Conservation (phyloP, 2,113 vertebrate genomes). For the Sciurus niger region DNA sequence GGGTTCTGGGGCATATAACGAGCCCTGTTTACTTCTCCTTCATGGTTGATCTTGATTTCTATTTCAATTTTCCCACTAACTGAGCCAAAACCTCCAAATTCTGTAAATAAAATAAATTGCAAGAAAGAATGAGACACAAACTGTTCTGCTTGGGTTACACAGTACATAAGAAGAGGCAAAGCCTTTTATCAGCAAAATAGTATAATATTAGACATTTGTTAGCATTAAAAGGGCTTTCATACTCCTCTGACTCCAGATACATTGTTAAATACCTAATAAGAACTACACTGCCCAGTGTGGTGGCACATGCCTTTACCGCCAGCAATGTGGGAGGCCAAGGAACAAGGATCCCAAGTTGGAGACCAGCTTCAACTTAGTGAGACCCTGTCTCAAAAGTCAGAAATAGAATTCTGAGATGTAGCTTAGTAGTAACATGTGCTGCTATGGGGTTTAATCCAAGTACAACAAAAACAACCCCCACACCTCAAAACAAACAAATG, state of each 20-base stretch:
- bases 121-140: constrained; percentile 58
- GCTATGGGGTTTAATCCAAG: too few species aligned
- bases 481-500: too few species aligned
- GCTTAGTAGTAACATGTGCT: too few species aligned
- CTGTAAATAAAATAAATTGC: constrained; percentile 85
- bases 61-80: constrained; percentile 99
- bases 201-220: neutral
- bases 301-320: too few species aligned
- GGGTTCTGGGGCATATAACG: constrained; percentile 99
- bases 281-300: too few species aligned
- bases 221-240: neutral
- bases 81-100: constrained; percentile 99
- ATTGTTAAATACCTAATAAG: neutral
- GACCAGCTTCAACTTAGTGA: too few species aligned
- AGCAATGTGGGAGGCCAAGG: too few species aligned
- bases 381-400: too few species aligned
- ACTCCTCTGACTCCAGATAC: neutral
- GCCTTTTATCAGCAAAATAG: neutral
- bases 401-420: too few species aligned
- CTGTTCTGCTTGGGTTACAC: neutral
- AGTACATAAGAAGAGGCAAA: neutral
- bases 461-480: too few species aligned
- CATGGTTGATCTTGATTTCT: constrained; percentile 99
- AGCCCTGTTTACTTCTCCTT: constrained; percentile 98
- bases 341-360: too few species aligned